Conservation (phyloP, 2,113 vertebrate species). For the Heterotilapia buettikoferi region DNA sequence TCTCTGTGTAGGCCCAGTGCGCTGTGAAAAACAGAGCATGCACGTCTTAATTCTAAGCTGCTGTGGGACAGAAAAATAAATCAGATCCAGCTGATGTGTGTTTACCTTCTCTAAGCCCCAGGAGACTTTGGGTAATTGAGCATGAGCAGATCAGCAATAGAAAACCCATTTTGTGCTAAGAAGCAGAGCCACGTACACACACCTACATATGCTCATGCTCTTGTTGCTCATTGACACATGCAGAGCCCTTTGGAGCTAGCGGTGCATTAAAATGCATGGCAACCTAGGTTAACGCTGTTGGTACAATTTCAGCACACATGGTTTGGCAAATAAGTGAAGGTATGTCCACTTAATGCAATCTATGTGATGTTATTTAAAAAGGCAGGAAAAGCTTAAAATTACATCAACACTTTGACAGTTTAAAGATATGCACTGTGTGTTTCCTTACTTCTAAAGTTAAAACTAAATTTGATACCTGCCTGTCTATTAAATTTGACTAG, state of each 20-base stretch:
- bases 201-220: background rate
- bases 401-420: background rate
- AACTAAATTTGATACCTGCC: background rate
- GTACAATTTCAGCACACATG: background rate
- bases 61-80: slow-evolving; percentile 73
- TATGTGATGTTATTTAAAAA: background rate
- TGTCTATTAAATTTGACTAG: background rate
- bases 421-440: background rate
- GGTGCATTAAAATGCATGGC: background rate
- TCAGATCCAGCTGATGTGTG: slow-evolving; percentile 74
- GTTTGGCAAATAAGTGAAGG: background rate
- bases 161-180: slow-evolving; percentile 57
- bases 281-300: background rate
- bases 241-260: background rate
- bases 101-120: slow-evolving; percentile 65
- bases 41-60: slow-evolving; percentile 59
- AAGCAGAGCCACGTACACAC: background rate
- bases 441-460: background rate
- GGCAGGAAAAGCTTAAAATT: background rate
- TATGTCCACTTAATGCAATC: background rate
- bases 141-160: slow-evolving; percentile 72
- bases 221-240: slow-evolving; percentile 5
- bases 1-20: background rate
- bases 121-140: slow-evolving; percentile 74
- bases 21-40: background rate